These are phyloP conservation scores for Drosophila parthenogenetica DNA, from an alignment of 2,888 invertebrate genomes.

Conservation along the genomic window DNA sequence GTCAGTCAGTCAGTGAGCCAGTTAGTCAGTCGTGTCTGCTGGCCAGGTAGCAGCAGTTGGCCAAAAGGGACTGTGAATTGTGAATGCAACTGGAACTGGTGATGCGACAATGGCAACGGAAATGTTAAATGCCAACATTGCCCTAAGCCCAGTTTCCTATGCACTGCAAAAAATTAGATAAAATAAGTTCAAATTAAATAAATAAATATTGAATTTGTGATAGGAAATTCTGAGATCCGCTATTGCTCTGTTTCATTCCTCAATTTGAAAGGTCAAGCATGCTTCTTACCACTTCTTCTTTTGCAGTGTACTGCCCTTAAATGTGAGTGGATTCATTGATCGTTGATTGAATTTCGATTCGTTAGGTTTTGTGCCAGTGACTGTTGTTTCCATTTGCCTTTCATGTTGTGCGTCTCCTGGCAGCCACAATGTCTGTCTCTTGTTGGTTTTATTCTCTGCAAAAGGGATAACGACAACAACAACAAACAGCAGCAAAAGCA, in stretches of 20 bases:
- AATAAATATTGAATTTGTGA: too few species aligned
- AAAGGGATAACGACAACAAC: slow-evolving; percentile 23
- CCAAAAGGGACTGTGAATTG: slow-evolving; percentile 38
- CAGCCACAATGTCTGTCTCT: slow-evolving; percentile 1
- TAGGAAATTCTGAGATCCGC: too few species aligned
- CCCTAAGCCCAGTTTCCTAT: not conserved
- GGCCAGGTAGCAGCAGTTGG: slow-evolving; percentile 28
- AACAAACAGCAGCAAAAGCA: slow-evolving; percentile 1
- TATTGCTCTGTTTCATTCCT: too few species aligned
- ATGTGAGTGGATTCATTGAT: slow-evolving; percentile 70
- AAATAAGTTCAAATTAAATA: not conserved
- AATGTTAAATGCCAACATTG: slow-evolving; percentile 74
- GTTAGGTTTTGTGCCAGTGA: slow-evolving; percentile 52
- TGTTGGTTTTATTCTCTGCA: slow-evolving; percentile 33
- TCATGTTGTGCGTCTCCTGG: slow-evolving; percentile 26
- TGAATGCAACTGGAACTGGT: slow-evolving; percentile 17
- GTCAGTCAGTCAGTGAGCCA: slow-evolving; percentile 15
- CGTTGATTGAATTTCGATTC: slow-evolving; percentile 79
- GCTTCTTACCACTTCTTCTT: not conserved
- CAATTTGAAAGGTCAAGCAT: too few species aligned
- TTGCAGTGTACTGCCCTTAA: not conserved
- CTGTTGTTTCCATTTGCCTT: slow-evolving; percentile 39
- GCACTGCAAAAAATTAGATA: not conserved
- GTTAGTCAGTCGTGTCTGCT: slow-evolving; percentile 4
- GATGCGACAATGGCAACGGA: slow-evolving; percentile 70